These are phyloP conservation scores for Enoplosus armatus DNA, from an alignment of 2,797 vertebrate genomes.

Conservation along the genomic window DNA sequence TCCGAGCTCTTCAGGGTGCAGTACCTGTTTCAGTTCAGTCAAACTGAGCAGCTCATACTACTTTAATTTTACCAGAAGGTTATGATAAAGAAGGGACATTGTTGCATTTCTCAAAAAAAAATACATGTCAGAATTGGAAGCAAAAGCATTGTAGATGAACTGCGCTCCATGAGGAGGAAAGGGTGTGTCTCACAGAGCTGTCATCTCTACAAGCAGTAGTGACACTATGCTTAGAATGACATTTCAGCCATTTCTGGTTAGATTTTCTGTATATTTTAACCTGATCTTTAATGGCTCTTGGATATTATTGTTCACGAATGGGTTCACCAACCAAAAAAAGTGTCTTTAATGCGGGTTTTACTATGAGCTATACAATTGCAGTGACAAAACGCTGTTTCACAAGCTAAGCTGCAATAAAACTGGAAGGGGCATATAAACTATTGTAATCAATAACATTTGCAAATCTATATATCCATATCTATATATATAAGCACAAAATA, in stretches of 20 bases:
- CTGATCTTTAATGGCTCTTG: neutral
- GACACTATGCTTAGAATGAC: neutral
- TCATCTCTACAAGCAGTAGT: neutral
- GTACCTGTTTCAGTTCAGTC: neutral
- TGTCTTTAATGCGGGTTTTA: slow-evolving; percentile 1
- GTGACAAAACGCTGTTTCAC: neutral
- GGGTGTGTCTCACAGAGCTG: neutral
- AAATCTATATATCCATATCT: neutral
- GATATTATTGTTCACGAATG: neutral
- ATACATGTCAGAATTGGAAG: neutral
- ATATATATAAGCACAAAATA: neutral
- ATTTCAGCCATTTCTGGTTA: neutral
- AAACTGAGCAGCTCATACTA: neutral
- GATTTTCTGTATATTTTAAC: neutral
- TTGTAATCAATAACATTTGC: neutral
- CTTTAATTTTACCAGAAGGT: neutral
- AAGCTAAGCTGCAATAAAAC: neutral
- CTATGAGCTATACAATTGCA: neutral
- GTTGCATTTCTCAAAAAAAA: neutral
- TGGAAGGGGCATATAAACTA: neutral
- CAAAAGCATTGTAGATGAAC: neutral
- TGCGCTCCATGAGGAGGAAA: neutral
- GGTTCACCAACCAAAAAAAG: neutral
- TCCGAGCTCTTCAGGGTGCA: neutral
- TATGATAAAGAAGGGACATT: neutral